Evolutionary conservation across 2,797 vertebrate species (phyloP), one percentile per base, ranked within the genome.

Genomic region (Kryptopterus vitreolus): DNA sequence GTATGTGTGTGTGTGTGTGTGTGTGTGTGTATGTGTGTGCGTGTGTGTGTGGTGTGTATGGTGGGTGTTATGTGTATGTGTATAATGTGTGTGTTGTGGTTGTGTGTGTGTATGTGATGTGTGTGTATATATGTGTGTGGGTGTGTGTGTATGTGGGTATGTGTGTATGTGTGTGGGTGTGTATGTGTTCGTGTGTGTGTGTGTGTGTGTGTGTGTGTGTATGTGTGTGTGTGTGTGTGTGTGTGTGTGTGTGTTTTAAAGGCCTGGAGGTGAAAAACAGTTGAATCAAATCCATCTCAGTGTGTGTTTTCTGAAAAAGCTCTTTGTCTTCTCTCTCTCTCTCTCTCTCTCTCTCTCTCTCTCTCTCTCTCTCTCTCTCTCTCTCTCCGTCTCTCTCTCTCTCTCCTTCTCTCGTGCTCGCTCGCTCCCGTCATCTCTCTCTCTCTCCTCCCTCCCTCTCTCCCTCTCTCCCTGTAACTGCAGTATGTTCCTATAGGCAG

Each of bases 401-500:
- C 26, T 29, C 12, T 29, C 24, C 15, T 10, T 43, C 6, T 43
- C 7, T 10, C 10, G 6, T 10, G 6, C 8, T 1, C 12, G 3
- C 33, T 70, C 38, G 22, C 16, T 50, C 57, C 58, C 16, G 10
- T 10, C 10, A 7, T 43, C 6, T 43, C 38, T 0, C 8, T 43
- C 38, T 43, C 38, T 43, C 38, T 10, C 38, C 38, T 15, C n/a
- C 24, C 58, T 4, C 26, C 5, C 26, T 29, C 26, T 29, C 24
- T 26, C 8, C 2, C 12, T 2, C 33, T 61, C 38, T 31, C n/a
- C 33, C 57, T 63, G 50, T 58, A 38, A 58, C 16, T 43, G 15
- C 61, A 77, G 72, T 73, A 74, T 79, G 82, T 83, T 83, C 79
- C 76, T 78, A 79, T 83, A 63, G 50, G 76, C 77, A 73, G 24